Evolutionary conservation across 2,113 vertebrate genomes (phyloP), one percentile per base, ranked within the genome.

Genomic region (Chelonoidis abingdonii): DNA sequence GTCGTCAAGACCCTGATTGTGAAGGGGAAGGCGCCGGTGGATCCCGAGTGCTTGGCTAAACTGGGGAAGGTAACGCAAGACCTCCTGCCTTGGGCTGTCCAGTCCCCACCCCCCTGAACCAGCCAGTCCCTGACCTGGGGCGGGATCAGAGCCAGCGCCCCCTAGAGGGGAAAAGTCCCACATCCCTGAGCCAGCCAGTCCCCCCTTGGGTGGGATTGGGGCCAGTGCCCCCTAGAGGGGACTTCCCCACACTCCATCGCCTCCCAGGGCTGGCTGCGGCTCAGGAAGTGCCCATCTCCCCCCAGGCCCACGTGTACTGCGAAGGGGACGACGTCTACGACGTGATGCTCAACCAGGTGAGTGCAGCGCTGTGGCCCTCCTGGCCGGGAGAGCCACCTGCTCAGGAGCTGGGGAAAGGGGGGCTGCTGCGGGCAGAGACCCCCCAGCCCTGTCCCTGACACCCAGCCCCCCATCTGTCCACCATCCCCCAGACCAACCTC

Each of bases 291-390:
- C 14, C 38, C 19, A 2, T 49, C 5, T 65, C 16, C 12, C 65
- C 44, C 1, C 38, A 99, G 99, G 99, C 99, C 78, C 98, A 99
- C 47, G 98, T 99, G 80, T 99, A 99, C 95, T 96, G 91, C 89
- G 99, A 99, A 96, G 99, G 98, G 80, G 96, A 97, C 3, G 98
- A 99, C 79, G 96, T 99, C 85, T 99, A 99, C 47, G 98, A 99
- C 16, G 98, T 98, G 62, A 99, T 99, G 99, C 95, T 99, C 5
- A 99, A 99, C 97, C 99, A 99, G 98, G 99, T 99, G 95, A 97
- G 97, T 92, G 22, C n/a, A 0, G 12, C 35, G 11, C 82, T 84
- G 10, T 72, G 13, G 49, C 80, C 75, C 47, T 82, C 5, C 29
- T 3, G 11, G 5, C 8, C 17, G 11, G 13, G 44, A 49, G n/a